A percentile compares a stretch with the other conserved stretches of the same genome.
Conservation (phyloP, 2,888 invertebrate genomes). For the Polietes domitor region DNA sequence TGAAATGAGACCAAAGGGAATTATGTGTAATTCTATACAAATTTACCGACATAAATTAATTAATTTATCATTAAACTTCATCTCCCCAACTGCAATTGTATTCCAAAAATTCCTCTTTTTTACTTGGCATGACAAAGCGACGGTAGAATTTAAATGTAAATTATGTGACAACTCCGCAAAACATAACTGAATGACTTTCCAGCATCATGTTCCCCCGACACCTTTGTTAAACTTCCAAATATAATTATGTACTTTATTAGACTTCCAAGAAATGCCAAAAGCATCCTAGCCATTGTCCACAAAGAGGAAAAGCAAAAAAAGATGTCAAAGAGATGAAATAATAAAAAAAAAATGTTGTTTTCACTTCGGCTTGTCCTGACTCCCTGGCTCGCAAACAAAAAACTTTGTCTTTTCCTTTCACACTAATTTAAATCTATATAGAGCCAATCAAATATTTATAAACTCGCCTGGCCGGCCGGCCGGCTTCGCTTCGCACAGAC, state of each 20-base stretch:
- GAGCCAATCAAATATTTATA: conserved; percentile 42
- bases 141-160: neutral
- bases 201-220: too few relatives aligned
- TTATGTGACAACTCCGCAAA: neutral
- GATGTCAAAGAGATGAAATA: neutral
- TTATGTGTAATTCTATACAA: too few relatives aligned
- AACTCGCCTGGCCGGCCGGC: neutral
- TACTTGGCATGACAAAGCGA: neutral
- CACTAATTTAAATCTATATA: conserved; percentile 39
- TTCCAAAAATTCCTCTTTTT: neutral
- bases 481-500: too few relatives aligned
- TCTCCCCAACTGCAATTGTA: too few relatives aligned
- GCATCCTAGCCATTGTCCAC: neutral
- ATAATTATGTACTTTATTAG: neutral
- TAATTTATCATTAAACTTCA: too few relatives aligned
- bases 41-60: too few relatives aligned
- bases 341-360: neutral
- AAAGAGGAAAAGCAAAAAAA: neutral
- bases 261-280: neutral
- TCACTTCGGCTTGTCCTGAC: neutral
- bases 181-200: neutral
- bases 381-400: neutral
- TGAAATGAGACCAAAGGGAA: too few relatives aligned
- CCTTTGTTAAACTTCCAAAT: neutral
- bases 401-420: conserved; percentile 8